A percentile compares a stretch with the other conserved stretches of the same genome.
phyloP scores from a whole-genome alignment of 2,888 invertebrate genomes.

The Archaeoteleia sp. region DNA sequence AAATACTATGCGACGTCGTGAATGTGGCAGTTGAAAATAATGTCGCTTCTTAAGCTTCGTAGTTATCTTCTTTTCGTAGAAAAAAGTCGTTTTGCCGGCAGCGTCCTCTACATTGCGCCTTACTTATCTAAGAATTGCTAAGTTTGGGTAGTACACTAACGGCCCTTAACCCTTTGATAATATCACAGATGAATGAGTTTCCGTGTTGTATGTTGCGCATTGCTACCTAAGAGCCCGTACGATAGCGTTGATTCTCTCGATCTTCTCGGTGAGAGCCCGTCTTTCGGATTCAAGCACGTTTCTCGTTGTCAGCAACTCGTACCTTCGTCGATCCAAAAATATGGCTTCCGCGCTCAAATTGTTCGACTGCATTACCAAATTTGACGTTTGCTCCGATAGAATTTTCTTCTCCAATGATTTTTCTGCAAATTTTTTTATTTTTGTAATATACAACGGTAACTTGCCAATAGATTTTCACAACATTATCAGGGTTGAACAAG shows the following conservation, averaged over 20 bases:
- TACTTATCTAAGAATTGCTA: conserved; percentile 50
- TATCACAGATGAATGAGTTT: conserved; percentile 74
- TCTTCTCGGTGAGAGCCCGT: conserved; percentile 66
- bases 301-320: conserved; percentile 64
- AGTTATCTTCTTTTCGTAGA: conserved; percentile 8
- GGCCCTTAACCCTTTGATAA: conserved; percentile 73
- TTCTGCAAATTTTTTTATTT: conserved; percentile 65
- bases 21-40: conserved; percentile 33
- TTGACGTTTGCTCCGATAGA: conserved; percentile 66
- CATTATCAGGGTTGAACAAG: too few relatives aligned
- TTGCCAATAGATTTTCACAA: too few relatives aligned
- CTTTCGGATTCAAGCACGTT: conserved; percentile 67
- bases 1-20: conserved; percentile 27
- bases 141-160: conserved; percentile 57
- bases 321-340: conserved; percentile 66
- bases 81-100: conserved; percentile 9
- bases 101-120: conserved; percentile 4
- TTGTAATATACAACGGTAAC: too few relatives aligned
- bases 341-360: conserved; percentile 66
- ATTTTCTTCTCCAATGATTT: conserved; percentile 66
- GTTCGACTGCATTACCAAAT: conserved; percentile 64
- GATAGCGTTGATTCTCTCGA: conserved; percentile 68
- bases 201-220: conserved; percentile 71
- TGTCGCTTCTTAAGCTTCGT: conserved; percentile 1
- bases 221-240: conserved; percentile 71